These are phyloP conservation scores for Sialis fuliginosa DNA, from an alignment of 2,888 invertebrate species.

Conservation along the genomic window DNA sequence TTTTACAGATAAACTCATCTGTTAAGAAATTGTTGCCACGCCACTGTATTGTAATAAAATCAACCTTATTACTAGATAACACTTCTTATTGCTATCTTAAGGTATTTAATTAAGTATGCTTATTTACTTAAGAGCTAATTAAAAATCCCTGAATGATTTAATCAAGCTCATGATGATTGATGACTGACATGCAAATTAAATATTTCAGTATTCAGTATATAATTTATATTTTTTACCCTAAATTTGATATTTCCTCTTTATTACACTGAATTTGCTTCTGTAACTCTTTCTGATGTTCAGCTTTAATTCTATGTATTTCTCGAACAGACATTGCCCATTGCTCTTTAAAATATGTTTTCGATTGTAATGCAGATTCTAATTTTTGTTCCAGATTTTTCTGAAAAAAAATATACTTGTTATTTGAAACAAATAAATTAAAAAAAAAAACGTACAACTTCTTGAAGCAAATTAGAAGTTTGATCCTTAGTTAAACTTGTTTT, in stretches of 20 bases:
- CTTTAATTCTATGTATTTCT: slow-evolving; percentile 45
- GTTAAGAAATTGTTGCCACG: too few species aligned
- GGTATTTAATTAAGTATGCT: too few species aligned
- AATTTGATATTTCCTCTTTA: slow-evolving; percentile 15
- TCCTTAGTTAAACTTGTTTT: slow-evolving; percentile 43
- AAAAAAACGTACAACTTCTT: slow-evolving; percentile 35
- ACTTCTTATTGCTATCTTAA: too few species aligned
- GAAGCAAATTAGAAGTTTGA: slow-evolving; percentile 44
- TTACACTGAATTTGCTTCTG: slow-evolving; percentile 32
- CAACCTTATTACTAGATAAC: too few species aligned
- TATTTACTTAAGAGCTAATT: too few species aligned
- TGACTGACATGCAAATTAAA: not conserved
- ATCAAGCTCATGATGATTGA: too few species aligned
- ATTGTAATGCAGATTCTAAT: slow-evolving; percentile 39
- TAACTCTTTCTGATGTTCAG: slow-evolving; percentile 31
- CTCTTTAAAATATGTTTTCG: slow-evolving; percentile 57
- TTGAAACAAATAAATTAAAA: not conserved
- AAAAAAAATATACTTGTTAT: slow-evolving; percentile 9
- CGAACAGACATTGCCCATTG: slow-evolving; percentile 53
- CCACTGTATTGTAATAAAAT: too few species aligned
- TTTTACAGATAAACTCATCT: too few species aligned
- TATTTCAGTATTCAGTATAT: not conserved
- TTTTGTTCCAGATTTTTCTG: slow-evolving; percentile 44
- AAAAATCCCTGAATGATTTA: too few species aligned
- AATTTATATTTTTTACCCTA: slow-evolving; percentile 1